Conservation (phyloP, 1,140 invertebrate species). For the Diplogasteroides magnus region DNA sequence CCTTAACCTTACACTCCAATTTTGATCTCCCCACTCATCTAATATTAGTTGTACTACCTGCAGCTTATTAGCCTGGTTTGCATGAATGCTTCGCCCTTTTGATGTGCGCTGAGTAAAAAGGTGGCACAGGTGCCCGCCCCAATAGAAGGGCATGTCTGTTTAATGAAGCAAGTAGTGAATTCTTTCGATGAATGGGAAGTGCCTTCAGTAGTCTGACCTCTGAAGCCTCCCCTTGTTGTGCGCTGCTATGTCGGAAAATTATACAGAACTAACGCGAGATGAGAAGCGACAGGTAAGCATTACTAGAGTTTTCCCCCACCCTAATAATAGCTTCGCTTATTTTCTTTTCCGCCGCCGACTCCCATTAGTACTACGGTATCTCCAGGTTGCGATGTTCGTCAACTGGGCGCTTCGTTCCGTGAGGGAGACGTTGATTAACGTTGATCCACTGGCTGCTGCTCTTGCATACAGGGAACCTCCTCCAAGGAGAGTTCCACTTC, state of each 20-base stretch:
- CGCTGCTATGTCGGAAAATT: background rate
- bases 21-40: too few relatives aligned
- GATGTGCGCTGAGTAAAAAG: too few relatives aligned
- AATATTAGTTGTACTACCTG: too few relatives aligned
- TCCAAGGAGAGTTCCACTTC: slow-evolving; percentile 2
- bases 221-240: background rate
- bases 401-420: slow-evolving; percentile 28
- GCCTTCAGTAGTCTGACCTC: background rate
- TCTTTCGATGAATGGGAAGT: too few relatives aligned
- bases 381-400: slow-evolving; percentile 25
- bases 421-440: slow-evolving; percentile 17
- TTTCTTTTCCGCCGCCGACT: background rate
- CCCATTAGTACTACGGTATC: background rate
- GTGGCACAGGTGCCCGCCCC: too few relatives aligned
- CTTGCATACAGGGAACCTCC: slow-evolving; percentile 18
- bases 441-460: slow-evolving; percentile 27
- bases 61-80: too few relatives aligned
- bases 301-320: background rate
- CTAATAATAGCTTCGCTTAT: background rate
- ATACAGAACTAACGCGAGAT: background rate
- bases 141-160: too few relatives aligned
- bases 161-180: too few relatives aligned
- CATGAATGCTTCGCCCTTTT: too few relatives aligned
- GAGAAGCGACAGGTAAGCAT: background rate
- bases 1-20: too few relatives aligned